Percentiles rank a stretch among this genome's conserved stretches.
phyloP scores from a whole-genome alignment of 2,888 invertebrate species.

The Beris chalybata region DNA sequence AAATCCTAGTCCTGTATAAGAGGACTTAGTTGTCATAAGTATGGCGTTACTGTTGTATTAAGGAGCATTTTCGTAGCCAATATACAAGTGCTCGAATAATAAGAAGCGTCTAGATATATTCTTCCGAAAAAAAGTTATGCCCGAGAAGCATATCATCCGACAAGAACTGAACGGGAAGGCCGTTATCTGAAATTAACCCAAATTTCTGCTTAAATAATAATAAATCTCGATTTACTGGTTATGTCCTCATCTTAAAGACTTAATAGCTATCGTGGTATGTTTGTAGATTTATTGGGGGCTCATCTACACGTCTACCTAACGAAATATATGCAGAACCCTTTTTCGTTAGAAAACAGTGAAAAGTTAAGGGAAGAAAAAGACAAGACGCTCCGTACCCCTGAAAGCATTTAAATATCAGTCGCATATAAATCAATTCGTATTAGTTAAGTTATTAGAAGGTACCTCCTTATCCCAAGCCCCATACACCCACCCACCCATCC shows the following conservation, averaged over 20 bases:
- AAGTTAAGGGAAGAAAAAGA: slow-evolving; percentile 10
- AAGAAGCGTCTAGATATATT: no score
- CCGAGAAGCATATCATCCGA: no score
- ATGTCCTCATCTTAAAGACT: slow-evolving; percentile 39
- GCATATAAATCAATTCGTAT: slow-evolving; percentile 42
- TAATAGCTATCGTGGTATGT: slow-evolving; percentile 33
- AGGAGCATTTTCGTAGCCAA: slow-evolving; percentile 10
- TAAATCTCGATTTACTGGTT: slow-evolving; percentile 40
- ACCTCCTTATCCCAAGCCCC: slow-evolving; percentile 12
- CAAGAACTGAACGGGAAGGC: slow-evolving; percentile 23
- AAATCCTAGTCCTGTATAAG: slow-evolving; percentile 29
- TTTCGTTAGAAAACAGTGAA: neutral
- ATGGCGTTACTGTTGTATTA: slow-evolving; percentile 25
- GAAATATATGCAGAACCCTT: slow-evolving; percentile 14
- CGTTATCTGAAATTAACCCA: slow-evolving; percentile 40
- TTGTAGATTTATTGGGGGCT: slow-evolving; percentile 19
- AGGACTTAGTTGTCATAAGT: slow-evolving; percentile 30
- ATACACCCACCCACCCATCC: slow-evolving; percentile 6
- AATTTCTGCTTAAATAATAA: slow-evolving; percentile 39
- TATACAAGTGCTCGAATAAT: no score
- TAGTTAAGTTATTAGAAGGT: slow-evolving; percentile 40
- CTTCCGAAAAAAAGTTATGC: no score
- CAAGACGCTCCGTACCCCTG: slow-evolving; percentile 11
- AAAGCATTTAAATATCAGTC: slow-evolving; percentile 39
- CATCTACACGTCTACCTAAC: slow-evolving; percentile 20